A percentile compares a stretch with the other conserved stretches of the same genome.
Evolutionary conservation across 2,888 invertebrate genomes (phyloP).

Genomic region (Cataglyphis altisquamis): DNA sequence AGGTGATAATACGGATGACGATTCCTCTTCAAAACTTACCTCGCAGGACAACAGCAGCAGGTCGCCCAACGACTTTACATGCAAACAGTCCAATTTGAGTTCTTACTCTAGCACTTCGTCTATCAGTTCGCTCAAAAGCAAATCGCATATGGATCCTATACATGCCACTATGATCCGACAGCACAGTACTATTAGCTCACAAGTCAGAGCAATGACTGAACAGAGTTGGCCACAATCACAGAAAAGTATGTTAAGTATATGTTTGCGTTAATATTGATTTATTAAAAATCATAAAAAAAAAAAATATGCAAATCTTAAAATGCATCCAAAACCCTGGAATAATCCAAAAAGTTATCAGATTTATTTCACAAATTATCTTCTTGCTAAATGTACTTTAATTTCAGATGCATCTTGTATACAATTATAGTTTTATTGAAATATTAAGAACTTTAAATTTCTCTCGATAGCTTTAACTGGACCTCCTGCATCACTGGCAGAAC

Average conservation of each 20-base stretch:
- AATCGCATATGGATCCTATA: slow-evolving; percentile 81
- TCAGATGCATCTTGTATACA: not conserved
- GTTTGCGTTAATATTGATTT: not conserved
- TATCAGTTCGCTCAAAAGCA: slow-evolving; percentile 83
- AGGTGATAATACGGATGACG: slow-evolving; percentile 89
- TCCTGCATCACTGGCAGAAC: slow-evolving; percentile 93
- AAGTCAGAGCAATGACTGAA: slow-evolving; percentile 85
- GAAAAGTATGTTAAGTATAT: slow-evolving; percentile 76
- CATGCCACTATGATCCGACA: slow-evolving; percentile 82
- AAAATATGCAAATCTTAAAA: not conserved
- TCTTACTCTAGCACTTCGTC: slow-evolving; percentile 85
- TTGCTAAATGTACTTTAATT: not conserved
- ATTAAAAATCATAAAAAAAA: not conserved
- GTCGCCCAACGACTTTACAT: slow-evolving; percentile 85
- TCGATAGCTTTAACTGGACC: slow-evolving; percentile 88
- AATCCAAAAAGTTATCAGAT: not conserved
- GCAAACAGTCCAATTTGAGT: slow-evolving; percentile 84
- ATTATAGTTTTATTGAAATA: not conserved
- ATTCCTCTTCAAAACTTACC: slow-evolving; percentile 84
- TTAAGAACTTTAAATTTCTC: not conserved
- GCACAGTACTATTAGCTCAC: slow-evolving; percentile 85
- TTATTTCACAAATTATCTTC: not conserved
- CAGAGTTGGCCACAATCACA: slow-evolving; percentile 84
- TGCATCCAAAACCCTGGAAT: not conserved
- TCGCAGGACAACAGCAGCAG: slow-evolving; percentile 81